A percentile compares a stretch with the other conserved stretches of the same genome.
These are phyloP conservation scores for Bembecia ichneumoniformis DNA, from an alignment of 2,888 invertebrate species.

Conservation along the genomic window DNA sequence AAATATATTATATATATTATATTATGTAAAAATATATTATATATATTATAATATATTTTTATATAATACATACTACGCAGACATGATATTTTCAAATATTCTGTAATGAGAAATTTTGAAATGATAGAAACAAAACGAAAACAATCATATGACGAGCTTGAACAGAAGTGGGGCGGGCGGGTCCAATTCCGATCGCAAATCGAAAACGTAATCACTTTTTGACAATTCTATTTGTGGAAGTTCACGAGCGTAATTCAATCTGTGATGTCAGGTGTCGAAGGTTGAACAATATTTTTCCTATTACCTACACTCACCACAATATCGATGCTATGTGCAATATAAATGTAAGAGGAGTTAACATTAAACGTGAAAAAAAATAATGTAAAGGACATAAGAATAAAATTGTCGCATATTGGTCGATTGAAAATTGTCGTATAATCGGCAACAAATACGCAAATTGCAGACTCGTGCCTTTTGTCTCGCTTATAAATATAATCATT, in stretches of 20 bases:
- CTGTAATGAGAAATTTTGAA: constrained; percentile 3
- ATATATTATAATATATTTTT: too few relatives aligned
- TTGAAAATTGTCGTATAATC: neutral
- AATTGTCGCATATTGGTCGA: neutral
- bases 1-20: too few relatives aligned
- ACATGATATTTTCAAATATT: too few relatives aligned
- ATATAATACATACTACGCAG: too few relatives aligned
- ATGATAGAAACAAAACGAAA: constrained; percentile 26
- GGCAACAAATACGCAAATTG: constrained; percentile 10
- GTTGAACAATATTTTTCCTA: constrained; percentile 5
- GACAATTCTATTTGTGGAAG: constrained; percentile 51
- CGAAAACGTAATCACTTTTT: constrained; percentile 61
- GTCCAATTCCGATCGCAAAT: constrained; percentile 58
- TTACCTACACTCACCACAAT: neutral
- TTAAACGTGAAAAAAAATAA: too few relatives aligned
- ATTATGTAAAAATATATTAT: too few relatives aligned
- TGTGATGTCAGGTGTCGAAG: constrained; percentile 34
- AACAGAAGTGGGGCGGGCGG: constrained; percentile 21
- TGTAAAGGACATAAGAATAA: constrained; percentile 3
- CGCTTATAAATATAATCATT: constrained; percentile 31
- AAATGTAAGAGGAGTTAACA: too few relatives aligned
- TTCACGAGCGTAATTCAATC: constrained; percentile 45
- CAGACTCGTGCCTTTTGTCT: constrained; percentile 17
- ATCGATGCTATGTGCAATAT: too few relatives aligned
- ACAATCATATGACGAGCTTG: constrained; percentile 37